These are phyloP conservation scores for Aurelia coerulea DNA, from an alignment of 30 jellyfish, hydroid and myxozoan genomes.

Conservation along the genomic window DNA sequence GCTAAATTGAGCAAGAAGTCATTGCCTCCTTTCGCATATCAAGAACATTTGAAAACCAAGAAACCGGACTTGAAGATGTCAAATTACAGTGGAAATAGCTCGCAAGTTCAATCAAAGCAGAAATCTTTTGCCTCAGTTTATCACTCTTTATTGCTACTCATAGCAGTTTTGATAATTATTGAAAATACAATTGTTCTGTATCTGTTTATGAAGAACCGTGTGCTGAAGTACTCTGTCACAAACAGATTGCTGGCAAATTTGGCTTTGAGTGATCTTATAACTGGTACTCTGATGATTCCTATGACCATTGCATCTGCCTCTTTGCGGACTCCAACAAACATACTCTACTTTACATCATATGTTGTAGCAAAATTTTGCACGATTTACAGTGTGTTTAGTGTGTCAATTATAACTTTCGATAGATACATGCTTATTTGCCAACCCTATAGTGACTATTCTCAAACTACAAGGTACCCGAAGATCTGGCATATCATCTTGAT, in stretches of 20 bases:
- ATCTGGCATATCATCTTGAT: constrained; percentile 5
- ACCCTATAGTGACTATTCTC: constrained; percentile 14
- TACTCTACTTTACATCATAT: constrained; percentile 37
- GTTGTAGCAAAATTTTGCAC: constrained; percentile 53
- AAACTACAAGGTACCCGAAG: neutral
- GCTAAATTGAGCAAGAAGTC: no score
- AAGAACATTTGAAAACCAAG: no score
- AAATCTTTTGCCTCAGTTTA: constrained; percentile 9
- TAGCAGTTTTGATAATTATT: constrained; percentile 25
- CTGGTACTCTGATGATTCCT: constrained; percentile 38
- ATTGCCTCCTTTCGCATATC: no score
- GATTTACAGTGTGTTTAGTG: constrained; percentile 24
- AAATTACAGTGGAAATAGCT: neutral
- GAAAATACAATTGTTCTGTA: constrained; percentile 18
- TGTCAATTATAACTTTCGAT: constrained; percentile 21
- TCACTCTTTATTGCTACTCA: constrained; percentile 36
- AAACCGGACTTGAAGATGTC: no score
- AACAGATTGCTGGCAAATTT: constrained; percentile 51
- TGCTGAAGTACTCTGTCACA: constrained; percentile 9
- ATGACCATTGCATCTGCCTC: constrained; percentile 51
- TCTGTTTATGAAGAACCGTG: constrained; percentile 18
- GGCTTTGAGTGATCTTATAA: constrained; percentile 55
- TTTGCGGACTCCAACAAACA: constrained; percentile 1
- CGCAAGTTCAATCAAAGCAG: neutral
- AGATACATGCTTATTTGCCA: constrained; percentile 50